These are phyloP conservation scores for Sarotherodon lohbergeri DNA, from an alignment of 2,113 vertebrate species.

Conservation along the genomic window DNA sequence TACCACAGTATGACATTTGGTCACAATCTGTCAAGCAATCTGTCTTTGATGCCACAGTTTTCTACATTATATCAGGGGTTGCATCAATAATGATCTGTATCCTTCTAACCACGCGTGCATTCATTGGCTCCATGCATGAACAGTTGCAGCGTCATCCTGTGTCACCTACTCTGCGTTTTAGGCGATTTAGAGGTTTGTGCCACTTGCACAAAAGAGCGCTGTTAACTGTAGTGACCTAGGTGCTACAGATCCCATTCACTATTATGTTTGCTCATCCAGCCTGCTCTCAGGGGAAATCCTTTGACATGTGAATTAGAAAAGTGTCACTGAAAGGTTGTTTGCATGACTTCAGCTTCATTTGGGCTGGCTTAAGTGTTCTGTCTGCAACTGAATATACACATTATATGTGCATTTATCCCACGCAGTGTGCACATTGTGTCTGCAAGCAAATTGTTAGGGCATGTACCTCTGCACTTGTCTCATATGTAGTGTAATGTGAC, in stretches of 20 bases:
- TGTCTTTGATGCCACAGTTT: conserved; percentile 26
- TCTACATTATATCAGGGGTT: neutral
- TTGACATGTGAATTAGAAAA: conserved; percentile 5
- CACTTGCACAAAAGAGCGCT: neutral
- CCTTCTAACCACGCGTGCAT: neutral
- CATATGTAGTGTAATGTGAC: neutral
- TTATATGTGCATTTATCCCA: neutral
- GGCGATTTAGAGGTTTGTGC: neutral
- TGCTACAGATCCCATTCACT: neutral
- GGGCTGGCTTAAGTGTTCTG: neutral
- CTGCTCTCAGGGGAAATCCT: neutral
- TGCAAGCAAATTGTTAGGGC: neutral
- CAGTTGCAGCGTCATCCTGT: neutral
- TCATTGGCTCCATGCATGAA: neutral
- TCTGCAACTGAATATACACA: neutral
- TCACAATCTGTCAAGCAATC: conserved; percentile 47
- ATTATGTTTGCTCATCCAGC: neutral
- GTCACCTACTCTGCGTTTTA: neutral
- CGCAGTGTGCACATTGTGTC: neutral
- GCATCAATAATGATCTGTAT: neutral
- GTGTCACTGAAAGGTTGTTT: neutral
- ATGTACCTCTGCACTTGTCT: neutral
- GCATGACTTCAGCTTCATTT: neutral
- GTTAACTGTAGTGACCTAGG: neutral
- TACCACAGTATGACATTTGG: conserved; percentile 28